Conservation (phyloP, 2,797 vertebrate species). For the Thaleichthys pacificus region DNA sequence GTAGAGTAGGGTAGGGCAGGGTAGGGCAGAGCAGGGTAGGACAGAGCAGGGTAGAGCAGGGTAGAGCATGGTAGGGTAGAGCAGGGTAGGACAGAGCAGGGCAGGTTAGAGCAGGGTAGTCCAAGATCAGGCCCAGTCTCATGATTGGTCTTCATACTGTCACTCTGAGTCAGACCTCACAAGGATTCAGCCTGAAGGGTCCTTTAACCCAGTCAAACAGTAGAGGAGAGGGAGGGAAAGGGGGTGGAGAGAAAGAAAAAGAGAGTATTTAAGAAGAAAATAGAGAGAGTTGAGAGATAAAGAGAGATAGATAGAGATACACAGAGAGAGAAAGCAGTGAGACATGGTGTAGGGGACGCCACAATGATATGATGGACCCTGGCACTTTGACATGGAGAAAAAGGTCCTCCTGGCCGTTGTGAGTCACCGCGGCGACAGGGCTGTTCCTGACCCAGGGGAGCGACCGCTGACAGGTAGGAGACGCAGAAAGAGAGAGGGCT, state of each 20-base stretch:
- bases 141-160: too few relatives aligned
- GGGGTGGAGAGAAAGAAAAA: too few relatives aligned
- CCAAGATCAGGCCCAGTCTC: too few relatives aligned
- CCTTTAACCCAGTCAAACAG: slow-evolving; percentile 50
- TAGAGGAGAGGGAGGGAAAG: slow-evolving; percentile 25
- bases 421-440: slow-evolving; percentile 38
- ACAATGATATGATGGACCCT: slow-evolving; percentile 47
- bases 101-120: not conserved
- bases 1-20: too few relatives aligned
- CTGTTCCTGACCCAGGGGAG: slow-evolving; percentile 59
- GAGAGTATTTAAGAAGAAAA: slow-evolving; percentile 13
- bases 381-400: slow-evolving; percentile 60
- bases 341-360: slow-evolving; percentile 37
- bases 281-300: slow-evolving; percentile 11
- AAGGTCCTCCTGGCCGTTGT: slow-evolving; percentile 40
- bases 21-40: too few relatives aligned
- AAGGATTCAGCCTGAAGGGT: not conserved
- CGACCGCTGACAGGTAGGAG: too few relatives aligned
- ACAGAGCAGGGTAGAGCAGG: too few relatives aligned
- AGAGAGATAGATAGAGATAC: slow-evolving; percentile 25
- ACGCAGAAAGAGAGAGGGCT: slow-evolving; percentile 21
- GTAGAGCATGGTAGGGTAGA: too few relatives aligned
- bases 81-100: not conserved
- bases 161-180: not conserved
- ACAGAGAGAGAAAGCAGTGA: too few relatives aligned